Base-by-base conservation (phyloP, 1,140 invertebrate genomes). In the fruit fly (Drosophila melanogaster) region DNA sequence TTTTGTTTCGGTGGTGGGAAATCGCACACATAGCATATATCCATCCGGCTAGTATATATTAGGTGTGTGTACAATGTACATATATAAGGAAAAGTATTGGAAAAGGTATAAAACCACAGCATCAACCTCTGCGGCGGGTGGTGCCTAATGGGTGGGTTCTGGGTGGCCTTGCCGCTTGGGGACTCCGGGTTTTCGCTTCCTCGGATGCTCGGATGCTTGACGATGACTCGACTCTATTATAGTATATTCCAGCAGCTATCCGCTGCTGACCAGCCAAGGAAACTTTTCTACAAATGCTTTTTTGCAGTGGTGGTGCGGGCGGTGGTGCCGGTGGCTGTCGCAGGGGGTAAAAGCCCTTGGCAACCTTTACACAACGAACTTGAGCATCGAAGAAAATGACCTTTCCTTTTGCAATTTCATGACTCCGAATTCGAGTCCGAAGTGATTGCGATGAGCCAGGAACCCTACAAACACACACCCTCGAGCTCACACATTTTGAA, bases 181-280 rank as follows among this genome's bases (percentile, higher is more conserved):
- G 71, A 71, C 44, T 64, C 49, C 17, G 70, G 51, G 37, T 64
- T 73, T 74, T 47, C 66, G 35, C 49, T 72, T 74, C 43, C 67
- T 69, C 53, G 66, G 71, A 54, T 47, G 56, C 49, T 73, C 40
- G 67, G 56, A 49, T 49, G 46, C 46, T 49, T 65, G 78, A 66
- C 81, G 81, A 85, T 86, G 81, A 86, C 77, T 86, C 69, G 81
- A 81, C 83, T 83, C 80, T 86, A 87, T 79, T 87, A 75, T 86
- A 86, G 69, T 86, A 86, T 85, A 81, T 81, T 72, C 66, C 67
- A 75, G 77, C 81, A 85, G 81, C 81, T 80, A 84, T 84, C 81
- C 77, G 69, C 58, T 41, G 77, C 81, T 85, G 77, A 80, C 77
- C 77, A 81, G 66, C 57, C 43, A 54, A 49, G 62, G 71, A 85